Percentiles rank a stretch among this genome's conserved stretches.
phyloP scores from a whole-genome alignment of 2,888 invertebrate species.

The Sabatieria punctata region DNA sequence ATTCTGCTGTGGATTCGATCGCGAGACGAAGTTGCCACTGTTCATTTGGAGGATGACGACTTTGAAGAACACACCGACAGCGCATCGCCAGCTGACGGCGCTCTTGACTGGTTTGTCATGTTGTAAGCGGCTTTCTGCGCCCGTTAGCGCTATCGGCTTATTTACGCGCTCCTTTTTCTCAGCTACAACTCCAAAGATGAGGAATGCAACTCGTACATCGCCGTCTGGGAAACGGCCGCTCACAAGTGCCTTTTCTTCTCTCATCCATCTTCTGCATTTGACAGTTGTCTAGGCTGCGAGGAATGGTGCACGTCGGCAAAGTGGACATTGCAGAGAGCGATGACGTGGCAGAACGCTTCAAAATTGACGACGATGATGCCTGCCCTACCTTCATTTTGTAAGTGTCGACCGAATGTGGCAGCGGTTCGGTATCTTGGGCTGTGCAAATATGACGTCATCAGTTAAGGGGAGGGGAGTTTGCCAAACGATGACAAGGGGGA shows the following conservation, averaged over 20 bases:
- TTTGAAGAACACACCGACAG: constrained; percentile 17
- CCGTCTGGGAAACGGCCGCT: constrained; percentile 29
- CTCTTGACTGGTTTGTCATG: constrained; percentile 31
- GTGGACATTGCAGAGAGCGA: constrained; percentile 27
- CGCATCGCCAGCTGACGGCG: constrained; percentile 23
- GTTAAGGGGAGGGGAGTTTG: too few relatives aligned
- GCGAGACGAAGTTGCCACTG: constrained; percentile 25
- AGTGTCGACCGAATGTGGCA: too few relatives aligned
- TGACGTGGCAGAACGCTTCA: constrained; percentile 28
- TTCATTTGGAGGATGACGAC: constrained; percentile 27
- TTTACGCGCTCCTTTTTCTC: neutral
- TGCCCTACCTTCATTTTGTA: constrained; percentile 29
- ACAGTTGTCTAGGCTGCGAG: constrained; percentile 19
- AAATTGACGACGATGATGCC: constrained; percentile 26
- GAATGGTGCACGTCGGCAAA: constrained; percentile 29
- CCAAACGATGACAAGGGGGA: too few relatives aligned
- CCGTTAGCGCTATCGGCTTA: neutral
- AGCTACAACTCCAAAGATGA: constrained; percentile 28
- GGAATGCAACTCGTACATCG: constrained; percentile 26
- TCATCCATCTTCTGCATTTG: neutral
- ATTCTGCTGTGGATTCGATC: constrained; percentile 28
- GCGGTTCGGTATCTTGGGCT: too few relatives aligned
- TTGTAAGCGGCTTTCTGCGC: constrained; percentile 19
- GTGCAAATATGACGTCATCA: too few relatives aligned
- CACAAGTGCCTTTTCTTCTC: constrained; percentile 19